Base-by-base conservation (phyloP, 2,888 invertebrate genomes). In the Psylliodes chrysocephalus region DNA sequence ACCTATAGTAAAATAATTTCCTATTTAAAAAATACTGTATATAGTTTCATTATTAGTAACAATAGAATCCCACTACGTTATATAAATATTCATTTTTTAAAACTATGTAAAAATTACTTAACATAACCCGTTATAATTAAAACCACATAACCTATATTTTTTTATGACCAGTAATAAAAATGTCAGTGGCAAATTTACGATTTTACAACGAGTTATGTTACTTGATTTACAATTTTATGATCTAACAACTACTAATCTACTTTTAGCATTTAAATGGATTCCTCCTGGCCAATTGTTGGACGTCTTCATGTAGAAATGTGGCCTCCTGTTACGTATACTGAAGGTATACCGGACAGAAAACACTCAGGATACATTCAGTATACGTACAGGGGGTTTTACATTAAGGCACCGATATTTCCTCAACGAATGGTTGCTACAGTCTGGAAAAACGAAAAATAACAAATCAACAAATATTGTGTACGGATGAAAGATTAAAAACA, bases 341-440 rank as follows among this genome's bases (percentile, higher is more conserved):
- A 95, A 95, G 95, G 95, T 96, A 96, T 95, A 95, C 95, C 95
- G 95, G 95, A 95, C 91, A 93, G 86, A 89, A 90, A 86, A 92
- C 94, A 94, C 95, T 95, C 95, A 95, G 95, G 95, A 95, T 95
- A 96, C 95, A 95, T 95, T 95, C 95, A 95, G 95, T 96, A 95
- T 96, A 96, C 95, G 95, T 95, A 92, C 93, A 95, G 94, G 95
- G 93, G 91, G 94, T 92, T 85, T 33, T 79, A 86, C 87, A 86
- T 85, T 84, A 82, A 76, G 71, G 74, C 80, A 72, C 51, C 33
- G 33, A 15, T 44, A 25, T 52, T 28, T 25, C 30, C 35, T 52
- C 54, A 53, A 56, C 14, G 52, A 64, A n/a, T n/a, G n/a, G 25
- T 30, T 44, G 33, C 35, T 18, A 25, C 18, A 17, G 33, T 38